phyloP scores from a whole-genome alignment of 2,113 vertebrate species.

The Nothobranchius furzeri region DNA sequence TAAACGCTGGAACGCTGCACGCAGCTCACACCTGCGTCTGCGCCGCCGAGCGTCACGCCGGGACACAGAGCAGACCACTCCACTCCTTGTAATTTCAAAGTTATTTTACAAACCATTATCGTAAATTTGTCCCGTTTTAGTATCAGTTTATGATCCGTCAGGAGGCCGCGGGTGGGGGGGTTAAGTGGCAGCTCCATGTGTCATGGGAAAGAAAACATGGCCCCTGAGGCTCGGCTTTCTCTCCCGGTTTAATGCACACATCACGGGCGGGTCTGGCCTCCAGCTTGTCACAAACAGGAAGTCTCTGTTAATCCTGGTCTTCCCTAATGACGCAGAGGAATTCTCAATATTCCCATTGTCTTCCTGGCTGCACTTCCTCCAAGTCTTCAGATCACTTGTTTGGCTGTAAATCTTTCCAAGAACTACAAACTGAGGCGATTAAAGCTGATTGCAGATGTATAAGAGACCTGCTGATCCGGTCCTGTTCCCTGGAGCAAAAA shows the following conservation, averaged over 20 bases:
- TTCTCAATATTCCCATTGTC: slow-evolving; percentile 64
- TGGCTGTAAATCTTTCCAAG: slow-evolving; percentile 6
- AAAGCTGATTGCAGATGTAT: no score
- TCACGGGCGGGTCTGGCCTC: slow-evolving; percentile 56
- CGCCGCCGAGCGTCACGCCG: slow-evolving; percentile 19
- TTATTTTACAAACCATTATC: slow-evolving; percentile 70
- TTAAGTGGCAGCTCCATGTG: slow-evolving; percentile 73
- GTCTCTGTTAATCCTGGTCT: slow-evolving; percentile 62
- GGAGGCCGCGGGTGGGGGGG: slow-evolving; percentile 21
- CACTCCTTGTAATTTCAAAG: slow-evolving; percentile 62
- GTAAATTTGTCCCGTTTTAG: slow-evolving; percentile 62
- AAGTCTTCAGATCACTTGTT: slow-evolving; percentile 10
- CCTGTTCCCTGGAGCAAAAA: not conserved
- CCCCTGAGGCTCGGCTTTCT: slow-evolving; percentile 47
- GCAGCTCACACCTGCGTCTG: slow-evolving; percentile 62
- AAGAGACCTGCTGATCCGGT: not conserved
- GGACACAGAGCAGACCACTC: slow-evolving; percentile 64
- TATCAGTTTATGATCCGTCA: slow-evolving; percentile 70
- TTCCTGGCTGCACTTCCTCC: slow-evolving; percentile 44
- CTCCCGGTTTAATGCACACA: slow-evolving; percentile 61
- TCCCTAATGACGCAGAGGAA: slow-evolving; percentile 65
- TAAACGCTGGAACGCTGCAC: slow-evolving; percentile 49
- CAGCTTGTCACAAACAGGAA: slow-evolving; percentile 68
- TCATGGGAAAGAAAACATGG: slow-evolving; percentile 71
- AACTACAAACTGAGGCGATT: not conserved